Conservation (phyloP, 2,113 vertebrate genomes). For the Poeciliopsis prolifica region DNA sequence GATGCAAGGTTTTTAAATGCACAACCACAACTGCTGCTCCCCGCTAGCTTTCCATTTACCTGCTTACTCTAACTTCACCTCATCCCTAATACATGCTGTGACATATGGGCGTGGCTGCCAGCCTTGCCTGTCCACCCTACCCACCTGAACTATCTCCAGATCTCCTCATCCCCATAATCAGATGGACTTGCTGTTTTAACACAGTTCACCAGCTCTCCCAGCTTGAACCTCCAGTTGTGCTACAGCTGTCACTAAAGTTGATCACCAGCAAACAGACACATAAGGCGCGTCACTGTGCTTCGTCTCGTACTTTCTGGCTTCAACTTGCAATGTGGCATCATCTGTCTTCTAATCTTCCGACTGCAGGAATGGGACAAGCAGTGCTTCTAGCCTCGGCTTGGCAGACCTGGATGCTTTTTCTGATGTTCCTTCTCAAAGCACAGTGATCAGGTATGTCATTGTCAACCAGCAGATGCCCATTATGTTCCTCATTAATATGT, state of each 20-base stretch:
- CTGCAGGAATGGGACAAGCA: constrained; percentile 93
- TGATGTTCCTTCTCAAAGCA: constrained; percentile 85
- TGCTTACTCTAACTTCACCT: constrained; percentile 59
- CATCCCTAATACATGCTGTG: constrained; percentile 58
- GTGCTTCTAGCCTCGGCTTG: constrained; percentile 91
- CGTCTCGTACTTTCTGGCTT: constrained; percentile 35
- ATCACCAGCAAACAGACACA: constrained; percentile 62
- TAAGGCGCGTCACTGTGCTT: constrained; percentile 40
- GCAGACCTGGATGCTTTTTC: constrained; percentile 91
- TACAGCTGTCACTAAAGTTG: constrained; percentile 64
- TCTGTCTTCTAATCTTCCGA: background rate
- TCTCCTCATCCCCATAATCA: constrained; percentile 60
- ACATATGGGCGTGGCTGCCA: constrained; percentile 38
- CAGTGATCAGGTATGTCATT: constrained; percentile 84
- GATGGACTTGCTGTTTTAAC: constrained; percentile 31
- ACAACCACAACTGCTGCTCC: constrained; percentile 41
- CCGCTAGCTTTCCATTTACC: constrained; percentile 54
- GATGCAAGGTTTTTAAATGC: constrained; percentile 17
- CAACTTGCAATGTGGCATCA: background rate
- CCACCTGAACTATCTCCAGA: constrained; percentile 30
- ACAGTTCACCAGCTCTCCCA: constrained; percentile 39
- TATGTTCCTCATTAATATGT: constrained; percentile 3
- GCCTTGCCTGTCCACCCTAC: constrained; percentile 39
- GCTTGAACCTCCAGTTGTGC: constrained; percentile 42
- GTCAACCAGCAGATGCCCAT: constrained; percentile 1